Percentiles rank a stretch among this genome's conserved stretches.
phyloP scores from a whole-genome alignment of 2,888 invertebrate species.

The Alentia gelatinosa region DNA sequence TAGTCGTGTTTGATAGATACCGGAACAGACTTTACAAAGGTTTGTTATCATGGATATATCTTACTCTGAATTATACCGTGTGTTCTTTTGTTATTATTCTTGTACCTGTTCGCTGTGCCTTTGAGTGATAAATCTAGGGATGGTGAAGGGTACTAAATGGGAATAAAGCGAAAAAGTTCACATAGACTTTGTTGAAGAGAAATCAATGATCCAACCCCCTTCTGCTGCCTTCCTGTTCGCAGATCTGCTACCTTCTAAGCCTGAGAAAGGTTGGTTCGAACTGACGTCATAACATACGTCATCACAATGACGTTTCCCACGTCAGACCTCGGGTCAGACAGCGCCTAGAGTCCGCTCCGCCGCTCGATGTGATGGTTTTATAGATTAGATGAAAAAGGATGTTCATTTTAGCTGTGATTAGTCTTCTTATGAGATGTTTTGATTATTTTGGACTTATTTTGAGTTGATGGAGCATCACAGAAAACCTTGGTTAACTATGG shows the following conservation, averaged over 20 bases:
- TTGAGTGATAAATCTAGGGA: too few relatives aligned
- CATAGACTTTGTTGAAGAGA: neutral
- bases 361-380: conserved; percentile 5
- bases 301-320: neutral
- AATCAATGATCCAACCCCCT: neutral
- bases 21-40: too few relatives aligned
- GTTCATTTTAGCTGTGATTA: neutral
- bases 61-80: too few relatives aligned
- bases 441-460: neutral
- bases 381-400: neutral
- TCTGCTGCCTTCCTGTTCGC: conserved; percentile 42
- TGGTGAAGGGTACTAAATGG: too few relatives aligned
- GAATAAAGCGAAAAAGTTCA: neutral
- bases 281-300: neutral
- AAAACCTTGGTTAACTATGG: neutral
- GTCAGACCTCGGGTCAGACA: neutral
- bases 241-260: conserved; percentile 44
- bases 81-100: too few relatives aligned
- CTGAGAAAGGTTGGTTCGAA: conserved; percentile 42
- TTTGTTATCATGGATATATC: too few relatives aligned
- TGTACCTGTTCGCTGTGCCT: too few relatives aligned
- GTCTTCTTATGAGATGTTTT: neutral
- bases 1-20: too few relatives aligned
- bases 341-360: neutral
- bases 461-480: neutral